phyloP scores from a whole-genome alignment of 2,888 invertebrate genomes.

The Nemotelus pantherinus region DNA sequence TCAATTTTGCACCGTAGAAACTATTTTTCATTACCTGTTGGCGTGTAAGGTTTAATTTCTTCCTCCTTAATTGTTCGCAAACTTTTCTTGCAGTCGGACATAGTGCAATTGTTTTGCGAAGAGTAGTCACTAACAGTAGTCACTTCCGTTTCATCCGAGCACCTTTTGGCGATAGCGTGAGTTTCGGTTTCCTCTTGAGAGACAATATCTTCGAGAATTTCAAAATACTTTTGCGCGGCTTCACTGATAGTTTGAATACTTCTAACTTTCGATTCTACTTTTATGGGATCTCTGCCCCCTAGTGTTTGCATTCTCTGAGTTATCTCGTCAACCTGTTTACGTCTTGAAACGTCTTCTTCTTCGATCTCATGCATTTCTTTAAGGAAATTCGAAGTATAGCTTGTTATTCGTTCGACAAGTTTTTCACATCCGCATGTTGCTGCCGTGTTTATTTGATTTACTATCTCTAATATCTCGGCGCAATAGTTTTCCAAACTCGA shows the following conservation, averaged over 20 bases:
- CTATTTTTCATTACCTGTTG: no score
- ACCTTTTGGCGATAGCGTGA: not conserved
- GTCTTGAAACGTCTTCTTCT: no score
- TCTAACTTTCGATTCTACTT: conserved; percentile 53
- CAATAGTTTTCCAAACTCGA: no score
- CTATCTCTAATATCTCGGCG: no score
- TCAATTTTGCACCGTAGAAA: conserved; percentile 3
- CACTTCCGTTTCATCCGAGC: not conserved
- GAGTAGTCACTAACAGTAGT: conserved; percentile 57
- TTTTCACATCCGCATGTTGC: no score
- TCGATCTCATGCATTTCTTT: no score
- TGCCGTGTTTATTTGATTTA: no score
- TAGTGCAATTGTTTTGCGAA: conserved; percentile 56
- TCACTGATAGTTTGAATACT: conserved; percentile 55
- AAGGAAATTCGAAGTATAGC: no score
- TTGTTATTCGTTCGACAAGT: no score
- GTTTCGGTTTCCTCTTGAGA: not conserved
- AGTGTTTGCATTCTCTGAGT: no score
- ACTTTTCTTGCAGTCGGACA: conserved; percentile 62
- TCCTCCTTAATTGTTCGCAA: conserved; percentile 64
- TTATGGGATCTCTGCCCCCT: no score
- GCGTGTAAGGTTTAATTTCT: conserved; percentile 61
- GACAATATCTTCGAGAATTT: not conserved
- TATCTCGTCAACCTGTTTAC: no score
- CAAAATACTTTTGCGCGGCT: conserved; percentile 46